Conservation (phyloP, 2,888 invertebrate genomes). For the Pedicia rivosa region DNA sequence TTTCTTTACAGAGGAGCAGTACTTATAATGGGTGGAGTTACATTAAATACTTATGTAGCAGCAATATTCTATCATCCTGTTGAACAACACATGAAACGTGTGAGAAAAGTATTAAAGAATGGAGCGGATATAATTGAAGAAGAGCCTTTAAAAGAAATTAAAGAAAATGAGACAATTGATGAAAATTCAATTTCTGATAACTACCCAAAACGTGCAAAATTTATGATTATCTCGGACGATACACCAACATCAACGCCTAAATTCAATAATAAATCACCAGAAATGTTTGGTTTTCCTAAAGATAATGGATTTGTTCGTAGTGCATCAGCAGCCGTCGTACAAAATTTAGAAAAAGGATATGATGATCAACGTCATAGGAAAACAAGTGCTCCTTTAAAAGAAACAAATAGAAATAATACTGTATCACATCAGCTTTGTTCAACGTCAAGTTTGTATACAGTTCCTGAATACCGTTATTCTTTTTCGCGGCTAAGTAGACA, state of each 20-base stretch:
- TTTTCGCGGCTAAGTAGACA: conserved; percentile 7
- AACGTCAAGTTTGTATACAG: conserved; percentile 48
- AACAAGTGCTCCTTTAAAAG: conserved; percentile 41
- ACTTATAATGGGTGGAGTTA: conserved; percentile 64
- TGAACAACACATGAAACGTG: conserved; percentile 59
- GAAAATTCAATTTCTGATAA: conserved; percentile 11
- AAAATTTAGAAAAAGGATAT: conserved; percentile 33
- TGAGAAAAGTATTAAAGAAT: conserved; percentile 28
- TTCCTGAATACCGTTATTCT: conserved; percentile 43
- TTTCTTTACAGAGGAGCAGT: conserved; percentile 71
- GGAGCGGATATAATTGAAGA: conserved; percentile 20
- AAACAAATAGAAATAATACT: conserved; percentile 30
- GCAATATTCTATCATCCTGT: conserved; percentile 74
- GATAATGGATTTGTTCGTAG: conserved; percentile 41
- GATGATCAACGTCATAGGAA: conserved; percentile 32
- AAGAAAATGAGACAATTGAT: conserved; percentile 1
- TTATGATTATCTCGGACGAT: conserved; percentile 25
- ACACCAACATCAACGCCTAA: conserved; percentile 22
- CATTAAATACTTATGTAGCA: conserved; percentile 70
- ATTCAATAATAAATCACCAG: conserved; percentile 13
- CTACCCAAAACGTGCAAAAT: conserved; percentile 21
- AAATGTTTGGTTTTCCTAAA: conserved; percentile 18
- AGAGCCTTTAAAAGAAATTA: conserved; percentile 28
- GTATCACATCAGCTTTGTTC: conserved; percentile 41
- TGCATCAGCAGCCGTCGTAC: conserved; percentile 53